These are phyloP conservation scores for Typhlichthys eigenmanni DNA, from an alignment of 2,797 vertebrate species.

Conservation along the genomic window DNA sequence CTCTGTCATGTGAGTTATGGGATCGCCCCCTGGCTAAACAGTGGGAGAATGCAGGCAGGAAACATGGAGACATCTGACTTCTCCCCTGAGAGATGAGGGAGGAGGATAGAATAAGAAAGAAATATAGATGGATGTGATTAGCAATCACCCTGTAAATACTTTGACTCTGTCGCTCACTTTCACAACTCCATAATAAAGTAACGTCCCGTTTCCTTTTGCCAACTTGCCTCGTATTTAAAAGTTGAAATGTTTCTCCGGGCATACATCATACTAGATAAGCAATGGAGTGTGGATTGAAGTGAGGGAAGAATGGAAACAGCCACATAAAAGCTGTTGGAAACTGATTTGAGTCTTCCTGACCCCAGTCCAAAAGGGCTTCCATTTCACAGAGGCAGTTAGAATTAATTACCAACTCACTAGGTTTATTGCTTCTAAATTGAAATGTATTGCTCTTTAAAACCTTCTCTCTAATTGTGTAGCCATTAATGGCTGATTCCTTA, in stretches of 20 bases:
- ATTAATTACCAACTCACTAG: constrained; percentile 72
- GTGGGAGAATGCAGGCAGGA: constrained; percentile 48
- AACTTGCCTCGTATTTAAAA: constrained; percentile 54
- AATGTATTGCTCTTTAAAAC: constrained; percentile 69
- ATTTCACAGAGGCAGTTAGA: constrained; percentile 60
- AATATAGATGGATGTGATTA: constrained; percentile 54
- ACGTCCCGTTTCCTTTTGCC: constrained; percentile 3
- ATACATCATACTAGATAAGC: constrained; percentile 46
- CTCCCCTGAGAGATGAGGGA: constrained; percentile 24
- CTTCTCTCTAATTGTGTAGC: constrained; percentile 70
- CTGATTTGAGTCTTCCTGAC: constrained; percentile 92
- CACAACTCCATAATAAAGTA: constrained; percentile 37
- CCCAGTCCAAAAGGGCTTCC: constrained; percentile 66
- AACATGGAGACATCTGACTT: constrained; percentile 8
- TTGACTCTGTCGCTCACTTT: constrained; percentile 38
- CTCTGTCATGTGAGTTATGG: constrained; percentile 74
- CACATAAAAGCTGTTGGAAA: constrained; percentile 89
- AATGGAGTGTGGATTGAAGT: constrained; percentile 39
- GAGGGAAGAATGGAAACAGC: constrained; percentile 62
- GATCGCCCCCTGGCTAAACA: constrained; percentile 57
- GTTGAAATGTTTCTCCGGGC: constrained; percentile 41
- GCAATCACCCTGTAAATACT: constrained; percentile 53
- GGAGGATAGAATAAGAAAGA: constrained; percentile 23
- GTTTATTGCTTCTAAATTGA: constrained; percentile 73
- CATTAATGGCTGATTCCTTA: constrained; percentile 69